A percentile compares a stretch with the other conserved stretches of the same genome.
Evolutionary conservation across 2,113 vertebrate species (phyloP).

Genomic region (Phainopepla nitens): DNA sequence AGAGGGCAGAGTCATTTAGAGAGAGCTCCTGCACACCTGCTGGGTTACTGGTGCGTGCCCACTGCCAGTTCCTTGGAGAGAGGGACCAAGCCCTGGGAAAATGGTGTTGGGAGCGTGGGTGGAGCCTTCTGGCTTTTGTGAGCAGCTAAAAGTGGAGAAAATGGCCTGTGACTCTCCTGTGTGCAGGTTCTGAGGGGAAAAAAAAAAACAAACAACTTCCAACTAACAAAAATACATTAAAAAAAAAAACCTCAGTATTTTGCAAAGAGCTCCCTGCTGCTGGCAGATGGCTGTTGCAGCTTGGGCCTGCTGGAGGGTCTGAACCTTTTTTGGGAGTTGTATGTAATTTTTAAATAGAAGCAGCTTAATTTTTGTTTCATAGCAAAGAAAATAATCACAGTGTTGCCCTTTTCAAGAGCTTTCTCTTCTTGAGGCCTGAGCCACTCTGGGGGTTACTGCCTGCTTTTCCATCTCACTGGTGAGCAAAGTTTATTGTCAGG

Average conservation of each 20-base stretch:
- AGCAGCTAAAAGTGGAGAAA: not conserved
- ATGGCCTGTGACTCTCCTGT: not conserved
- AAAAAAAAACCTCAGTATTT: not conserved
- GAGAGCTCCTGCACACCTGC: conserved; percentile 27
- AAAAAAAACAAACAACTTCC: not conserved
- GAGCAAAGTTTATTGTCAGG: not conserved
- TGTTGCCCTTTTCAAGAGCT: not conserved
- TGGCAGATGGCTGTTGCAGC: not conserved
- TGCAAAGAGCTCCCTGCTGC: not conserved
- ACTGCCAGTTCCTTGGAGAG: not conserved
- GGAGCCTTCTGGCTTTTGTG: not conserved
- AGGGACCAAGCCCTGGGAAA: not conserved
- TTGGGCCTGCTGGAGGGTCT: not conserved
- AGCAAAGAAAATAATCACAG: not conserved
- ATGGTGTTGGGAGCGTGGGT: not conserved
- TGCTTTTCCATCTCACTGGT: not conserved
- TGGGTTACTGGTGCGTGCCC: not conserved
- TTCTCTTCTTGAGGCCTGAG: not conserved
- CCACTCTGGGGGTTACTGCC: not conserved
- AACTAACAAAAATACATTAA: not conserved
- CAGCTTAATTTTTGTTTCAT: not conserved
- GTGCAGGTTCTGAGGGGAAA: not conserved
- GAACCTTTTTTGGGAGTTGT: not conserved
- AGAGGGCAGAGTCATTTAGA: conserved; percentile 62
- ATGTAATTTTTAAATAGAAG: not conserved